Evolutionary conservation across 2,113 vertebrate genomes (phyloP), one percentile per base, ranked within the genome.

Genomic region (Percina caprodes): DNA sequence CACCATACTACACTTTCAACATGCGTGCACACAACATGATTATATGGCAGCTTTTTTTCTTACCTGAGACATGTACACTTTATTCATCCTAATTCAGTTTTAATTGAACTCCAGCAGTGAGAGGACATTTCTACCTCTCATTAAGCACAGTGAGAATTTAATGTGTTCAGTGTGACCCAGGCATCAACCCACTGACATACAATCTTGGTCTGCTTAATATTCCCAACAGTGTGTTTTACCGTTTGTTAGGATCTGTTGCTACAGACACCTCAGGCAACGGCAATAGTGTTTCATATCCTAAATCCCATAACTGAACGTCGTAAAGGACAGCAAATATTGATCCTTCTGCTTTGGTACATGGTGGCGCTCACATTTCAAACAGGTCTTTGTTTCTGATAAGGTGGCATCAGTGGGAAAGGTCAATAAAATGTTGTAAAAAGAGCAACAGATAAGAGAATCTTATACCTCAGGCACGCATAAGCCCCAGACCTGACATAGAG

Each of bases 281-380:
- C 67, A 76, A 77, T 74, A 56, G 69, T 24, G 56, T 73, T 86
- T 93, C 87, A 91, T 92, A 90, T 92, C 92, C 92, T 91, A 92
- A 88, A 79, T 84, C 80, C 59, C 11, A 18, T 46, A 49, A 45
- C 73, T 55, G 79, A 80, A 55, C 46, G 67, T 69, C 24, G 52
- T 94, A 93, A 93, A 94, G 76, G 75, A 87, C 82, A 86, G 83
- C 91, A 91, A 94, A 94, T 94, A 92, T 91, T 92, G 91, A 93
- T 91, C 75, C 69, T 83, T 74, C 62, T 69, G 42, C 55, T 13
- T 35, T 65, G 60, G 46, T 55, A 79, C 52, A 63, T 35, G 56
- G 65, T 5, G 18, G 73, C 26, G 42, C 67, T 62, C 46, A 21
- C 65, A 10, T 84, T 80, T 84, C 60, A 66, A 69, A 71, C 68